Evolutionary conservation across 2,797 vertebrate species (phyloP).

Genomic region (Novumbra hubbsi): DNA sequence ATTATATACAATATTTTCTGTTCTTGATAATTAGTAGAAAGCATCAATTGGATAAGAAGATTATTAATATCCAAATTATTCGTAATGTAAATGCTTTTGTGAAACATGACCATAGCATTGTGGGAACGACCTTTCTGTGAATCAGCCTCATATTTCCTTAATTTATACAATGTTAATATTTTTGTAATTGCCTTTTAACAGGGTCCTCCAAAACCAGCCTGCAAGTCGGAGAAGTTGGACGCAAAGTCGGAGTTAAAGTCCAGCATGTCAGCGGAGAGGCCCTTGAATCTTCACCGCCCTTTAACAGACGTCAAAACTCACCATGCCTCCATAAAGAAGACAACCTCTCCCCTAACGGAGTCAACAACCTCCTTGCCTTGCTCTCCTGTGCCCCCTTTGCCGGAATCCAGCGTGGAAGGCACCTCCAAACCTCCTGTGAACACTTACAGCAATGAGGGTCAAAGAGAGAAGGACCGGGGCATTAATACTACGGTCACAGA

Average conservation of each 20-base stretch:
- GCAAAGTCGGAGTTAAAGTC: slow-evolving; percentile 72
- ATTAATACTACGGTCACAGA: slow-evolving; percentile 88
- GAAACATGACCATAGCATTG: neutral
- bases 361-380: slow-evolving; percentile 60
- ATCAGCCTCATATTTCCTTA: neutral
- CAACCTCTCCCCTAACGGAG: slow-evolving; percentile 57
- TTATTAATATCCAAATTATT: neutral
- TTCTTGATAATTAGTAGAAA: neutral
- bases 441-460: slow-evolving; percentile 62
- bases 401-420: slow-evolving; percentile 67
- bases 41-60: neutral
- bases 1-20: slow-evolving; percentile 25
- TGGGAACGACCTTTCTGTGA: neutral
- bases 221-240: slow-evolving; percentile 63
- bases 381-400: slow-evolving; percentile 52
- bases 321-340: slow-evolving; percentile 72
- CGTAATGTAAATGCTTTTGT: neutral
- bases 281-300: slow-evolving; percentile 75
- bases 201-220: slow-evolving; percentile 76
- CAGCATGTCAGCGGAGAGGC: slow-evolving; percentile 63
- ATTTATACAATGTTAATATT: slow-evolving; percentile 5
- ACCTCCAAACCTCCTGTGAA: slow-evolving; percentile 68
- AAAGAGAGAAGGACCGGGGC: slow-evolving; percentile 80
- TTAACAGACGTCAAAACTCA: slow-evolving; percentile 70
- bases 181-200: slow-evolving; percentile 33